A percentile compares a stretch with the other conserved stretches of the same genome.
phyloP scores from a whole-genome alignment of 2,888 invertebrate genomes.

The Cryptocephalus moraei region DNA sequence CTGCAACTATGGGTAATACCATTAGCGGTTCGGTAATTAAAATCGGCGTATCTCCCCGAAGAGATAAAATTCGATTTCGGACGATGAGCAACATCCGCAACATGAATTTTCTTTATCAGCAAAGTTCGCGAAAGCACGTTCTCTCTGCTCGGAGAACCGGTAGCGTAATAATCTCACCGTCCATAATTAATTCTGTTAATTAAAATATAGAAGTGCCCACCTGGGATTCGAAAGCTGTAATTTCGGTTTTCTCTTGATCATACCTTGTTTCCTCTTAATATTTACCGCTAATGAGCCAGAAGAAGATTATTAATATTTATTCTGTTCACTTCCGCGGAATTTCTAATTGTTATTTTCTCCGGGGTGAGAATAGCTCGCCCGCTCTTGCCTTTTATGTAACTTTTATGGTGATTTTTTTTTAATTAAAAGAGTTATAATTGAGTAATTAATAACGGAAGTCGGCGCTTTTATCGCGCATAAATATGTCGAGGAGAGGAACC shows the following conservation, averaged over 20 bases:
- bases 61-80: no score
- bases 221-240: conserved; percentile 29
- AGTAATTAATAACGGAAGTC: background rate
- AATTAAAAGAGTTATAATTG: conserved; percentile 24
- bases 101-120: background rate
- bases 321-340: conserved; percentile 26
- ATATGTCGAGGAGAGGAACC: background rate
- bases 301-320: conserved; percentile 36
- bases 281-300: conserved; percentile 32
- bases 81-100: background rate
- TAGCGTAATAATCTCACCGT: conserved; percentile 28
- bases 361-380: conserved; percentile 20
- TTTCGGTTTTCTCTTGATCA: conserved; percentile 32
- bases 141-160: conserved; percentile 13
- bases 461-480: background rate
- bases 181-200: conserved; percentile 34
- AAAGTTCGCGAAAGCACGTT: conserved; percentile 8
- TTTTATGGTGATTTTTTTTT: conserved; percentile 29
- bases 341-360: conserved; percentile 30
- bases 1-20: no score
- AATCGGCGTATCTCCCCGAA: no score
- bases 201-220: conserved; percentile 35
- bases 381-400: conserved; percentile 25
- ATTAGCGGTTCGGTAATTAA: no score
- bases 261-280: conserved; percentile 34